phyloP scores from a whole-genome alignment of 2,797 vertebrate species.

The Sebastes minor region DNA sequence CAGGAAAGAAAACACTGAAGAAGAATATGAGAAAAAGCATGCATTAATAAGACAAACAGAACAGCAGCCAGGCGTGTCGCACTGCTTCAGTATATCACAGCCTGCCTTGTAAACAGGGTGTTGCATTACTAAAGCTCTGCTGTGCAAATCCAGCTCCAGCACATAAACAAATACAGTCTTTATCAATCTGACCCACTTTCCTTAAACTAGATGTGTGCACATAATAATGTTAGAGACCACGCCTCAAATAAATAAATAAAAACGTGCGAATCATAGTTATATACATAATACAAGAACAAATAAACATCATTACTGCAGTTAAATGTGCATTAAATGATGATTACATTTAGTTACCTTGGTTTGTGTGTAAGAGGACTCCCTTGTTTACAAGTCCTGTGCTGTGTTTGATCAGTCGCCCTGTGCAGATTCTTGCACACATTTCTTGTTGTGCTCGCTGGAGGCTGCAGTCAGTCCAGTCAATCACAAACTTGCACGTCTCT shows the following conservation, averaged over 20 bases:
- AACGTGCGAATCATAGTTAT: not conserved
- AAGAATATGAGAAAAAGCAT: not conserved
- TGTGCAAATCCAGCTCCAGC: not conserved
- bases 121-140: not conserved
- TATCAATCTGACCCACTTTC: not conserved
- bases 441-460: conserved; percentile 15
- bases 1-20: conserved; percentile 21
- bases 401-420: conserved; percentile 16
- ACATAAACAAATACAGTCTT: not conserved
- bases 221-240: not conserved
- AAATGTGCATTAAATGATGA: not conserved
- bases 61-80: conserved; percentile 3
- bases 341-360: conserved; percentile 22
- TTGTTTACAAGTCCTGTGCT: conserved; percentile 18
- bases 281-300: not conserved
- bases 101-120: conserved; percentile 44
- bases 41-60: not conserved
- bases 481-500: conserved; percentile 18
- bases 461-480: not conserved
- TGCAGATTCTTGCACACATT: conserved; percentile 29
- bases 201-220: not conserved
- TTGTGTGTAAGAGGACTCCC: not conserved
- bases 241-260: conserved; percentile 19
- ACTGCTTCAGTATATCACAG: not conserved
- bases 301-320: not conserved